phyloP scores from a whole-genome alignment of 2,113 vertebrate species.

The Sapajus apella region DNA sequence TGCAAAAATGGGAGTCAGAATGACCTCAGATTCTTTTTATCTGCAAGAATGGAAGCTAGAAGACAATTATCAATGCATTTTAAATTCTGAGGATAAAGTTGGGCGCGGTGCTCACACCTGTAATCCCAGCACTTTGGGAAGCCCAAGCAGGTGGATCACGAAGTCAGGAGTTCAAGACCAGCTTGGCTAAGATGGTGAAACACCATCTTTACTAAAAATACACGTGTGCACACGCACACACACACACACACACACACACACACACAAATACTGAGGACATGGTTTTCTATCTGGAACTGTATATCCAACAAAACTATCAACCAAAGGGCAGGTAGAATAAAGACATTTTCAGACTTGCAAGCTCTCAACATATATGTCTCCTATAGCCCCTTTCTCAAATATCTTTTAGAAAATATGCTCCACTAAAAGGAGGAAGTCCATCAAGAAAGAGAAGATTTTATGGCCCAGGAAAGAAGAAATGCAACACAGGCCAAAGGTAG shows the following conservation, averaged over 20 bases:
- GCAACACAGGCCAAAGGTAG: neutral
- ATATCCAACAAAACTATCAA: neutral
- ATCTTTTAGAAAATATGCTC: neutral
- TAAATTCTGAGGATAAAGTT: neutral
- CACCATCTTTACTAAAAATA: too few species aligned
- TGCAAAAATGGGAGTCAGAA: slow-evolving; percentile 1
- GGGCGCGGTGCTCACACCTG: too few species aligned
- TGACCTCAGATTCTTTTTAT: neutral
- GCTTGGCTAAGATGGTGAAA: too few species aligned
- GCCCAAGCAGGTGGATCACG: too few species aligned
- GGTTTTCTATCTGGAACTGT: neutral
- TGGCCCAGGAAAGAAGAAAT: neutral
- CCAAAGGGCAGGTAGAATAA: neutral
- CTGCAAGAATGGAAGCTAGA: neutral
- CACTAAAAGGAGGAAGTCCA: neutral
- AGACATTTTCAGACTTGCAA: neutral
- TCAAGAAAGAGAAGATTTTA: neutral
- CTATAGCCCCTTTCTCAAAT: neutral
- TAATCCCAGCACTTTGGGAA: too few species aligned
- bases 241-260: too few species aligned
- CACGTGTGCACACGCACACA: too few species aligned
- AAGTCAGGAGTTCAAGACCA: too few species aligned
- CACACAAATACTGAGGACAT: neutral
- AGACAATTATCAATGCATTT: neutral
- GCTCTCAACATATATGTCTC: neutral